Evolutionary conservation across 1,140 invertebrate genomes (phyloP).

Genomic region (Drosophila persimilis): DNA sequence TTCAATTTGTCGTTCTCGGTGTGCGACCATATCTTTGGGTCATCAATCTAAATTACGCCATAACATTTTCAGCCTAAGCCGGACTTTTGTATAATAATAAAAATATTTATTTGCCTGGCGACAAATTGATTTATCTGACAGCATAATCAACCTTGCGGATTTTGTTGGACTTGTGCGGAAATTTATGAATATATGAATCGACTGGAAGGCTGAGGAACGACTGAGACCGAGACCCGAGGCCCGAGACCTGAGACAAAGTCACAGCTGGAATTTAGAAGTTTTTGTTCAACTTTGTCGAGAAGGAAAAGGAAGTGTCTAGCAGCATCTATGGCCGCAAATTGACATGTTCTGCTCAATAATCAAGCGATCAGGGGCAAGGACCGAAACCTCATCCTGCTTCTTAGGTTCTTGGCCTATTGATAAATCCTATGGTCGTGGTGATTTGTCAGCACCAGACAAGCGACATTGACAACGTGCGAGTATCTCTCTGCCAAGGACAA

Average conservation of each 20-base stretch:
- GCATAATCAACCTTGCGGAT: conserved; percentile 46
- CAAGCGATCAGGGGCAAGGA: conserved; percentile 63
- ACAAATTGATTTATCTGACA: conserved; percentile 75
- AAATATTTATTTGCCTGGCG: conserved; percentile 67
- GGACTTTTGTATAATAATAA: conserved; percentile 53
- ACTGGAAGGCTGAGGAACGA: neutral
- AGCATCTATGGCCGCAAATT: conserved; percentile 43
- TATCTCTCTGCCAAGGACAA: conserved; percentile 45
- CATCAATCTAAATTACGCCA: conserved; percentile 72
- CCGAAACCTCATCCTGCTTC: conserved; percentile 39
- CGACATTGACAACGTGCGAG: conserved; percentile 51
- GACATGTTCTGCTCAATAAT: conserved; percentile 71
- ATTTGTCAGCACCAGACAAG: conserved; percentile 66
- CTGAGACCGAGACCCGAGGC: too few species aligned
- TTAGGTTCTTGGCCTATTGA: conserved; percentile 50
- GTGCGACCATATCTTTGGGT: conserved; percentile 25
- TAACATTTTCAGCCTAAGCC: conserved; percentile 41
- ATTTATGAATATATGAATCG: conserved; percentile 42
- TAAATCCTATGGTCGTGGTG: conserved; percentile 63
- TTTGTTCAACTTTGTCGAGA: conserved; percentile 18
- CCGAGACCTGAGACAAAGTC: conserved; percentile 23
- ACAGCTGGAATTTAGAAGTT: conserved; percentile 53
- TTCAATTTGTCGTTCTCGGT: conserved; percentile 26
- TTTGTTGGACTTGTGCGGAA: conserved; percentile 58
- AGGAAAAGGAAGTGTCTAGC: conserved; percentile 9